phyloP scores from a whole-genome alignment of 2,113 vertebrate genomes.

The Corydoras sp. region DNA sequence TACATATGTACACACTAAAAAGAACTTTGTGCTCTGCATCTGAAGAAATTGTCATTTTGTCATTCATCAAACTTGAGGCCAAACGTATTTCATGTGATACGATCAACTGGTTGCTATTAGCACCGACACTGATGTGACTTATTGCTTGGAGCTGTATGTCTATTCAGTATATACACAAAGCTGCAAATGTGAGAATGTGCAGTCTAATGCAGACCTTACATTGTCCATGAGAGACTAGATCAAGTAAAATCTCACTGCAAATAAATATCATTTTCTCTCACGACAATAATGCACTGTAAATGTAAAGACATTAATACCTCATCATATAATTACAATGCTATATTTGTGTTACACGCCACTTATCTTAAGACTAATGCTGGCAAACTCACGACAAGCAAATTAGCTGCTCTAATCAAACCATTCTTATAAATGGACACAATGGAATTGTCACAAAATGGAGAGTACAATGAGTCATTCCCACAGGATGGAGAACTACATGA shows the following conservation, averaged over 20 bases:
- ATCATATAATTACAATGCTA: too few relatives aligned
- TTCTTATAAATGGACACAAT: slow-evolving; percentile 18
- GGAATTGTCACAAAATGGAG: slow-evolving; percentile 18
- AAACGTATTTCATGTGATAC: not conserved
- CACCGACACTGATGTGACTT: not conserved
- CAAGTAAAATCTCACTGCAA: too few relatives aligned
- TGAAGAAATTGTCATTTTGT: not conserved
- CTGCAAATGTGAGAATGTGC: too few relatives aligned
- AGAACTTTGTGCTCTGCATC: not conserved
- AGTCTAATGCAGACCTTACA: too few relatives aligned
- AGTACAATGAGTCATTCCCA: slow-evolving; percentile 22
- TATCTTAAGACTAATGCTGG: not conserved
- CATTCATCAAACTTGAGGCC: not conserved
- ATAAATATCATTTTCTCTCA: too few relatives aligned
- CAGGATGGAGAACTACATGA: slow-evolving; percentile 31
- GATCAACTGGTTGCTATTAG: not conserved
- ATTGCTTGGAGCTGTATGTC: not conserved
- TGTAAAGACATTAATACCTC: too few relatives aligned
- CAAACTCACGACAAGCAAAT: not conserved
- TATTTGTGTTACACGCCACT: not conserved
- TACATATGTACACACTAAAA: too few relatives aligned
- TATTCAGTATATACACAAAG: too few relatives aligned
- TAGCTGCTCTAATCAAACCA: not conserved
- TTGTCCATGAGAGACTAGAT: too few relatives aligned
- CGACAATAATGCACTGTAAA: too few relatives aligned